phyloP scores from a whole-genome alignment of 2,113 vertebrate genomes.

The Syngnathus scovelli region DNA sequence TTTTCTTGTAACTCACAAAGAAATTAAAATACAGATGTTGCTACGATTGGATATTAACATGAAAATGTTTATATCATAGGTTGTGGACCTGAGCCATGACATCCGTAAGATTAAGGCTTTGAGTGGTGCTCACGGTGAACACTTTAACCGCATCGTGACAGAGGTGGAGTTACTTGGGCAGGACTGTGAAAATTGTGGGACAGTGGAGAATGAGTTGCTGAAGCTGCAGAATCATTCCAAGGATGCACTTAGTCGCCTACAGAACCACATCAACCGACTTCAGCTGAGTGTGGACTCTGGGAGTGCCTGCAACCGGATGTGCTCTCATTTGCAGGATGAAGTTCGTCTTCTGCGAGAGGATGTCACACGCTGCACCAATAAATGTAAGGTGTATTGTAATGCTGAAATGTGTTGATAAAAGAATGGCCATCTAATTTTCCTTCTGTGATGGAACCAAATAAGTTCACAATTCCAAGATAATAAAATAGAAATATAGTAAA shows the following conservation, averaged over 20 bases:
- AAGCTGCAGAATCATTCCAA: constrained; percentile 74
- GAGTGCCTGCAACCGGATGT: constrained; percentile 62
- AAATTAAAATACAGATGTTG: background rate
- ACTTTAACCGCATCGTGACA: constrained; percentile 66
- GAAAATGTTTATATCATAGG: constrained; percentile 21
- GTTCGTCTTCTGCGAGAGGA: constrained; percentile 69
- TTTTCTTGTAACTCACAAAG: background rate
- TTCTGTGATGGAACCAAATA: background rate
- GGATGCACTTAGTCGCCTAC: constrained; percentile 65
- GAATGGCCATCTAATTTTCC: background rate
- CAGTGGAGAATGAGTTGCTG: constrained; percentile 63
- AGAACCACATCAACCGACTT: constrained; percentile 54
- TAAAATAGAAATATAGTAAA: background rate
- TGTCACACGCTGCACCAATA: constrained; percentile 64
- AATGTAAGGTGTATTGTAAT: constrained; percentile 30
- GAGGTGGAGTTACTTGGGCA: constrained; percentile 63
- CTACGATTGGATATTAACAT: background rate
- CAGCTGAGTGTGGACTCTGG: constrained; percentile 53
- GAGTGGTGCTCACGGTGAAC: constrained; percentile 63
- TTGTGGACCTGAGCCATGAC: constrained; percentile 71
- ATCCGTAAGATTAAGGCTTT: constrained; percentile 62
- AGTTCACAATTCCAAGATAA: background rate
- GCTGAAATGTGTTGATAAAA: background rate
- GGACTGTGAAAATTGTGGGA: constrained; percentile 60
- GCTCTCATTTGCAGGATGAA: constrained; percentile 69